phyloP scores from a whole-genome alignment of 2,113 vertebrate genomes.

The Psilopogon haemacephalus region DNA sequence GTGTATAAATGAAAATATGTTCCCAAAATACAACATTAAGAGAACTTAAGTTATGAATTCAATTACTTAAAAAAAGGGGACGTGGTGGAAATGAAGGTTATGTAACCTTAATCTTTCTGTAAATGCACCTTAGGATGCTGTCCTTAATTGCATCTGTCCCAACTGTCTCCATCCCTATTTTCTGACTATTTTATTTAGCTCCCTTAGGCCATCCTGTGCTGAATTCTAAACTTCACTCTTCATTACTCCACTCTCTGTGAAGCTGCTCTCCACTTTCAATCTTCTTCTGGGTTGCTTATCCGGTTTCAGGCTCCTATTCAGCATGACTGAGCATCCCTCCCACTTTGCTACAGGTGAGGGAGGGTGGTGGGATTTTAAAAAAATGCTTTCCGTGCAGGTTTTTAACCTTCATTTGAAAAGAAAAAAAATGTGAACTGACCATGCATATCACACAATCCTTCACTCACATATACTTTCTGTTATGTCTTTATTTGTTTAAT shows the following conservation, averaged over 20 bases:
- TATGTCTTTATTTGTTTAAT: background rate
- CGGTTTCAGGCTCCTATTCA: background rate
- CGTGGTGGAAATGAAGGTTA: background rate
- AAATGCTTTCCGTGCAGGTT: background rate
- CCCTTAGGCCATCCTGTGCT: background rate
- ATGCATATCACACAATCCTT: background rate
- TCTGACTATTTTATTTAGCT: background rate
- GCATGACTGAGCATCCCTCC: background rate
- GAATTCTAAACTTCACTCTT: background rate
- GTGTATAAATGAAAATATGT: background rate
- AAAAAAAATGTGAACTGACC: background rate
- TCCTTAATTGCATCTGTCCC: background rate
- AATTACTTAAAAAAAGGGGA: background rate
- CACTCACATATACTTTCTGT: background rate
- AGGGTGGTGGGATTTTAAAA: background rate
- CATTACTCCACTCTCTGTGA: background rate
- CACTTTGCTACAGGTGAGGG: background rate
- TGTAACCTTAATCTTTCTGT: background rate
- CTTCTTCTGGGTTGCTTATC: background rate
- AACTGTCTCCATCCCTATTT: background rate
- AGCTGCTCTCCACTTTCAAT: background rate
- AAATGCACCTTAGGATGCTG: background rate
- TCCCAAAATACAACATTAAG: background rate
- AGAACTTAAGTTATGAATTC: background rate
- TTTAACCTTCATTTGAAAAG: background rate